These are phyloP conservation scores for Trypoxylon attenuatum DNA, from an alignment of 2,888 invertebrate genomes.

Conservation along the genomic window DNA sequence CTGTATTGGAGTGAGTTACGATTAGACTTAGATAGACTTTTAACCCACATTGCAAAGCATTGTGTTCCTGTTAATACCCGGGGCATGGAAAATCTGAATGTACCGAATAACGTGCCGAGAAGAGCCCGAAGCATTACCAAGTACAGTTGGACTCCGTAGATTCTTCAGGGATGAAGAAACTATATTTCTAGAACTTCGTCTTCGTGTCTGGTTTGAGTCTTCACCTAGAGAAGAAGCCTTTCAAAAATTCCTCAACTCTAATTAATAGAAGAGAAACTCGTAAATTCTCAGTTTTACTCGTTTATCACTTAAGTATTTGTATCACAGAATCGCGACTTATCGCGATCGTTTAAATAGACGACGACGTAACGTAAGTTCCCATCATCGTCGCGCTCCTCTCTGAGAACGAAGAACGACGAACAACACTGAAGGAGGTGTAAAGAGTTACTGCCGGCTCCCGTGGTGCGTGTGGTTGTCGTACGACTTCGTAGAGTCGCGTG, in stretches of 20 bases:
- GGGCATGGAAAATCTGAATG: conserved; percentile 15
- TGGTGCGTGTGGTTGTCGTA: conserved; percentile 9
- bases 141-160: too few relatives aligned
- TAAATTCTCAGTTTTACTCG: too few relatives aligned
- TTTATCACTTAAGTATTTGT: too few relatives aligned
- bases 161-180: too few relatives aligned
- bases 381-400: conserved; percentile 11
- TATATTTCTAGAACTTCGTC: not conserved
- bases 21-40: not conserved
- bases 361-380: conserved; percentile 2
- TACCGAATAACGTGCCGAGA: conserved; percentile 65
- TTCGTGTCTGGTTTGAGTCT: not conserved
- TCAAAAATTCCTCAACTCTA: too few relatives aligned
- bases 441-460: conserved; percentile 27
- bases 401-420: conserved; percentile 3
- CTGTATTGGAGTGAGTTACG: too few relatives aligned
- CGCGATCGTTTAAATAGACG: not conserved
- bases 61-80: not conserved
- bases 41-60: not conserved
- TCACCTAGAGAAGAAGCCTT: too few relatives aligned
- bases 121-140: conserved; percentile 69
- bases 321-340: too few relatives aligned
- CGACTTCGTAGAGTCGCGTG: conserved; percentile 12
- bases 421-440: conserved; percentile 30
- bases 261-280: too few relatives aligned